These are phyloP conservation scores for Drosophila helvetica DNA, from an alignment of 2,888 invertebrate genomes.

Conservation along the genomic window DNA sequence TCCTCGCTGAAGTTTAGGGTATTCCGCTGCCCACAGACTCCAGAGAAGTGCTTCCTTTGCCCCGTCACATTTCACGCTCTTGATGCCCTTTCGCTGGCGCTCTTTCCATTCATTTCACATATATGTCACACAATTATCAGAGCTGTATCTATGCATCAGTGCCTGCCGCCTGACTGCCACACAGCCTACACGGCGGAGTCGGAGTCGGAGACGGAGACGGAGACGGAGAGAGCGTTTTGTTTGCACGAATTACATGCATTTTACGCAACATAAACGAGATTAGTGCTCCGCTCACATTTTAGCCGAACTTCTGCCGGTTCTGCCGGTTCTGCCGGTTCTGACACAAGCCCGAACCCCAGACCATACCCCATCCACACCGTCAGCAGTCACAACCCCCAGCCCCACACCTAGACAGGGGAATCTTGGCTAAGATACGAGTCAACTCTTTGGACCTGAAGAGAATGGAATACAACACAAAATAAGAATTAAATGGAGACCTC, in stretches of 20 bases:
- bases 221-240: conserved; percentile 51
- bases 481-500: neutral
- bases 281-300: conserved; percentile 71
- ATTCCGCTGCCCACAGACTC: neutral
- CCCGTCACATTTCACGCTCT: conserved; percentile 20
- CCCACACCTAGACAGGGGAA: conserved; percentile 12
- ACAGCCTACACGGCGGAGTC: conserved; percentile 1
- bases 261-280: conserved; percentile 78
- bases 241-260: conserved; percentile 77
- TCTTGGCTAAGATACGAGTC: conserved; percentile 39
- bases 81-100: conserved; percentile 17
- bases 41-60: neutral
- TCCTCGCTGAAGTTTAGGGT: too few relatives aligned
- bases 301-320: conserved; percentile 38
- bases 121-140: conserved; percentile 71
- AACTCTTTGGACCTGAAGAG: conserved; percentile 10
- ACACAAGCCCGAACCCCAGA: neutral
- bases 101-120: conserved; percentile 52
- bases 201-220: neutral
- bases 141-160: conserved; percentile 69
- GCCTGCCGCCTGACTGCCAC: conserved; percentile 7
- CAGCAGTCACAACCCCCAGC: neutral
- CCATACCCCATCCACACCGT: neutral
- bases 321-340: neutral
- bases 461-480: conserved; percentile 4